Evolutionary conservation across 2,888 invertebrate species (phyloP).

Genomic region (Rhagonycha fulva): DNA sequence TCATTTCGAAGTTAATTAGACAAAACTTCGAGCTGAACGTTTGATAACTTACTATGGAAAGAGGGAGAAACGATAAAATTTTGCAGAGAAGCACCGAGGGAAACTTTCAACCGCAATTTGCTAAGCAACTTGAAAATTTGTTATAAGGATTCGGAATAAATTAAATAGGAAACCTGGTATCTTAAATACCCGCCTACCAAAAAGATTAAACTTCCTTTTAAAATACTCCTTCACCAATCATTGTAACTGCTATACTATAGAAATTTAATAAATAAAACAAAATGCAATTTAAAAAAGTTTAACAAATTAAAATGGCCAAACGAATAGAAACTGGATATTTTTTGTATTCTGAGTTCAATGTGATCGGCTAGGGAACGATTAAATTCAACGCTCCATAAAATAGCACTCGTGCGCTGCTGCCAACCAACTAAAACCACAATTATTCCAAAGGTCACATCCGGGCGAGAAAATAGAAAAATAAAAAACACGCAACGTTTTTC

Average conservation of each 20-base stretch:
- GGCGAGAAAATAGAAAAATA: constrained; percentile 24
- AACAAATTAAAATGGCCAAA: not conserved
- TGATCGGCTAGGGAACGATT: constrained; percentile 38
- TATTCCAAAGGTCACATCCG: constrained; percentile 32
- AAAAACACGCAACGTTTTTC: constrained; percentile 22
- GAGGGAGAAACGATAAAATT: constrained; percentile 47
- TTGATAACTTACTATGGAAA: constrained; percentile 47
- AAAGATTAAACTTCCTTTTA: constrained; percentile 33
- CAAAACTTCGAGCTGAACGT: constrained; percentile 47
- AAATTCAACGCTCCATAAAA: constrained; percentile 37
- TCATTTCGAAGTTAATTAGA: constrained; percentile 53
- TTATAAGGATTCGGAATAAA: constrained; percentile 51
- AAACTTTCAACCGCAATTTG: constrained; percentile 52
- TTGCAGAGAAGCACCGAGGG: constrained; percentile 40
- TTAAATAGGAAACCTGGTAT: constrained; percentile 43
- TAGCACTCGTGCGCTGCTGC: constrained; percentile 30
- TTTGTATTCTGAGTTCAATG: constrained; percentile 35
- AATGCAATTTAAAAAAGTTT: not conserved
- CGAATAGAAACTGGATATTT: constrained; percentile 16
- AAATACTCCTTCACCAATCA: not conserved
- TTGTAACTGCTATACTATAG: not conserved
- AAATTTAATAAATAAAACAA: not conserved
- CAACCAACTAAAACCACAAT: constrained; percentile 37
- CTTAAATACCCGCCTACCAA: constrained; percentile 31
- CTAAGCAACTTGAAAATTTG: constrained; percentile 50